Percentiles rank a stretch among this genome's conserved stretches.
Evolutionary conservation across 2,113 vertebrate species (phyloP).

Genomic region (Platycercus adscitus): DNA sequence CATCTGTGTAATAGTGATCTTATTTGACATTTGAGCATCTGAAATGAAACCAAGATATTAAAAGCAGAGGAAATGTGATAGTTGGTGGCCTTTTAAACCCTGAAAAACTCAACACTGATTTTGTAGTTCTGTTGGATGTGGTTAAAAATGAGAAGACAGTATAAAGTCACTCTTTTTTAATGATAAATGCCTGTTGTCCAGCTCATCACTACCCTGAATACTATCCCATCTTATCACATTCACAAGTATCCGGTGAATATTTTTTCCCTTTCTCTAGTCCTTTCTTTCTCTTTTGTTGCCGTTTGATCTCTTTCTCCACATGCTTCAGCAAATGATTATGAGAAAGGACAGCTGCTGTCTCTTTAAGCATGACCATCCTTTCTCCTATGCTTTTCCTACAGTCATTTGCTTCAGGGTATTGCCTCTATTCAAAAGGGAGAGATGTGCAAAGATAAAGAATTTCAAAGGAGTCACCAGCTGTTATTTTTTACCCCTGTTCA

Average conservation of each 20-base stretch:
- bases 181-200: background rate
- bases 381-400: background rate
- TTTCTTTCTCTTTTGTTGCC: background rate
- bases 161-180: background rate
- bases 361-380: background rate
- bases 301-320: background rate
- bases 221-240: background rate
- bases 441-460: background rate
- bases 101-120: background rate
- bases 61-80: background rate
- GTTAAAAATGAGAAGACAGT: background rate
- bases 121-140: background rate
- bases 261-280: background rate
- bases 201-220: background rate
- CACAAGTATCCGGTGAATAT: background rate
- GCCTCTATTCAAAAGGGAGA: background rate
- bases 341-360: conserved; percentile 5
- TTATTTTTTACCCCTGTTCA: background rate
- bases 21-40: background rate
- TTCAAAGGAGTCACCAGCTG: conserved; percentile 13
- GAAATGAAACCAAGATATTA: background rate
- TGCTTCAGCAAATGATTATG: background rate
- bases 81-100: background rate
- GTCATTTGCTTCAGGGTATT: background rate
- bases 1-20: background rate